phyloP scores from a whole-genome alignment of 1,140 invertebrate species.

The Drosophila repletoides region DNA sequence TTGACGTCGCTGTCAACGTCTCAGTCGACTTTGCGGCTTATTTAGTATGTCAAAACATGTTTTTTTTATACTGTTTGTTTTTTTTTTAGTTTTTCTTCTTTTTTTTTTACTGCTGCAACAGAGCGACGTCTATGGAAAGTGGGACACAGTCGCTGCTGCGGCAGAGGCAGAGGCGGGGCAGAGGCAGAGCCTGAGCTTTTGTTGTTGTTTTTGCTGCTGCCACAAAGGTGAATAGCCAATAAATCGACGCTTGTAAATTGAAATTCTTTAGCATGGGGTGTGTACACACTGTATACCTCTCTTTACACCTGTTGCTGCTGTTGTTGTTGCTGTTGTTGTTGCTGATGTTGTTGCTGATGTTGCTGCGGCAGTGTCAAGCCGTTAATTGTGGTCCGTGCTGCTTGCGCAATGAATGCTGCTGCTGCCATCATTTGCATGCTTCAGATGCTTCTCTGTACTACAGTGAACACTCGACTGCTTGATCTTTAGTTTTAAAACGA shows the following conservation, averaged over 20 bases:
- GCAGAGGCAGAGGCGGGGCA: constrained; percentile 3
- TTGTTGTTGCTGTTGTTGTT: not conserved
- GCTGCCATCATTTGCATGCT: constrained; percentile 55
- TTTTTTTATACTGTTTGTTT: constrained; percentile 41
- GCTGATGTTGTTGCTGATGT: constrained; percentile 8
- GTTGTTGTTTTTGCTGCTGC: constrained; percentile 23
- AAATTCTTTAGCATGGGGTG: constrained; percentile 71
- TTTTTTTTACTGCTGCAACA: constrained; percentile 44
- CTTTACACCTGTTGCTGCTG: constrained; percentile 58
- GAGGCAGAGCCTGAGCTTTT: not conserved
- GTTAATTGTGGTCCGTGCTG: constrained; percentile 63
- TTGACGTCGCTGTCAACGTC: not conserved
- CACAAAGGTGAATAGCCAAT: constrained; percentile 81
- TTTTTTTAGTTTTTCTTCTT: constrained; percentile 19
- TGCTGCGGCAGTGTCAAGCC: constrained; percentile 38
- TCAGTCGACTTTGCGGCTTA: constrained; percentile 61
- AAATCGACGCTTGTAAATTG: constrained; percentile 81
- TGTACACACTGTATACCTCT: not conserved
- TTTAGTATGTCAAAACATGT: constrained; percentile 81
- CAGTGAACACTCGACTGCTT: constrained; percentile 21
- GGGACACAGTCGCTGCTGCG: constrained; percentile 69
- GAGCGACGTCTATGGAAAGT: constrained; percentile 69
- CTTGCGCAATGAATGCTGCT: constrained; percentile 56
- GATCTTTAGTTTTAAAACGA: too few species aligned
- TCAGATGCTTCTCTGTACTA: constrained; percentile 13